Evolutionary conservation across 2,113 vertebrate species (phyloP).

Genomic region (Sporophila hypoxantha): DNA sequence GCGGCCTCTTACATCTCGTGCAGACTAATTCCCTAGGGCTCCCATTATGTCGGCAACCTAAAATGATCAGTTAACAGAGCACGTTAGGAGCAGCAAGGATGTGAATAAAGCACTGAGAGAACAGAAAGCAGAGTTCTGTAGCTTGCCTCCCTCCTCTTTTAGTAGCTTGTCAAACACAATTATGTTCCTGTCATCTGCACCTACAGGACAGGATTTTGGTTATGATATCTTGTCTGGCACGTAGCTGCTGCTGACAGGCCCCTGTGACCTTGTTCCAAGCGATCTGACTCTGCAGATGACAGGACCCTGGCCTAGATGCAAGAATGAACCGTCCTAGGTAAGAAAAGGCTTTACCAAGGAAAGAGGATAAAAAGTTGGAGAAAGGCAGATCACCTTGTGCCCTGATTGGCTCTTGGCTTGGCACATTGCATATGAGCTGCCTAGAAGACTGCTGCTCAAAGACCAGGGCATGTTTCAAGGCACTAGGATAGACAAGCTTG

Average conservation of each 20-base stretch:
- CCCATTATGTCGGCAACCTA: conserved; percentile 9
- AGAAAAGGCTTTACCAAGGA: neutral
- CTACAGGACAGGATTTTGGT: conserved; percentile 35
- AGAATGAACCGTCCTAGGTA: neutral
- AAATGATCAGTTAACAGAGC: conserved; percentile 55
- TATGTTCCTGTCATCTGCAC: conserved; percentile 20
- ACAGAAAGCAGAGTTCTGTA: neutral
- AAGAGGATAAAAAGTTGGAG: neutral
- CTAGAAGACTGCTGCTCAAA: neutral
- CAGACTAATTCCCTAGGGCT: conserved; percentile 30
- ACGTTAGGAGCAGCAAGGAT: neutral
- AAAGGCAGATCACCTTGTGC: neutral
- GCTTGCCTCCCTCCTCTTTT: conserved; percentile 12
- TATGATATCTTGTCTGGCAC: conserved; percentile 34
- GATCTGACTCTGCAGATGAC: neutral
- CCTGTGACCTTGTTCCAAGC: neutral
- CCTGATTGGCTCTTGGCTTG: neutral
- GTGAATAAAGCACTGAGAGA: neutral
- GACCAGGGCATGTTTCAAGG: neutral
- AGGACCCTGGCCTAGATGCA: conserved; percentile 13
- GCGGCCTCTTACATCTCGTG: conserved; percentile 45
- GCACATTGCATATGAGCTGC: neutral
- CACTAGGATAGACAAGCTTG: neutral
- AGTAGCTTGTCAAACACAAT: conserved; percentile 41
- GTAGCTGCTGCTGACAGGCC: conserved; percentile 29